Evolutionary conservation across 2,797 vertebrate species (phyloP).

Genomic region (Hoplostethus atlanticus): DNA sequence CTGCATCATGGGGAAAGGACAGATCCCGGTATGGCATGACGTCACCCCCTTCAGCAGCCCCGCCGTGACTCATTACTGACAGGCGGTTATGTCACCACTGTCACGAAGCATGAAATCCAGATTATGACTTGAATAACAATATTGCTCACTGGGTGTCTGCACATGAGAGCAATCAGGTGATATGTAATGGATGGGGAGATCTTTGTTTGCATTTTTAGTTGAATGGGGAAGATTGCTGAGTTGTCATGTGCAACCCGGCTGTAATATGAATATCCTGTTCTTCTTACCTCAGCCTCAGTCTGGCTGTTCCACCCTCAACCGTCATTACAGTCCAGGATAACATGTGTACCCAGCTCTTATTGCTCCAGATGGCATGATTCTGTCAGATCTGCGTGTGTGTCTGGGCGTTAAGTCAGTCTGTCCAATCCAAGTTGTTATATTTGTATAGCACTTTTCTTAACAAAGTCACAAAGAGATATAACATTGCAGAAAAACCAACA

Average conservation of each 20-base stretch:
- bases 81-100: constrained; percentile 55
- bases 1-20: constrained; percentile 91
- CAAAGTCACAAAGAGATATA: constrained; percentile 14
- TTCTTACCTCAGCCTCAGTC: background rate
- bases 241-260: background rate
- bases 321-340: no score
- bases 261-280: background rate
- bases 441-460: constrained; percentile 21
- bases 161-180: constrained; percentile 29
- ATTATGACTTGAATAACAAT: background rate
- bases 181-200: constrained; percentile 11
- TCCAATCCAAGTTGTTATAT: constrained; percentile 28
- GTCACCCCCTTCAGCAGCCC: constrained; percentile 54
- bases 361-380: constrained; percentile 40
- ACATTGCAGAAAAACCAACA: constrained; percentile 12
- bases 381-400: constrained; percentile 26
- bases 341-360: constrained; percentile 22
- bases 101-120: constrained; percentile 48
- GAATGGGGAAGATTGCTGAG: constrained; percentile 5
- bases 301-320: no score
- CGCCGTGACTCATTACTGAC: constrained; percentile 58
- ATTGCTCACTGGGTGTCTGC: constrained; percentile 23
- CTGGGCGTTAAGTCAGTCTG: constrained; percentile 32
- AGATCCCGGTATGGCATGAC: constrained; percentile 88
- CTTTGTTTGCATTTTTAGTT: background rate